Base-by-base conservation (phyloP, 2,888 invertebrate species). In the Tanytarsus gracilentus region DNA sequence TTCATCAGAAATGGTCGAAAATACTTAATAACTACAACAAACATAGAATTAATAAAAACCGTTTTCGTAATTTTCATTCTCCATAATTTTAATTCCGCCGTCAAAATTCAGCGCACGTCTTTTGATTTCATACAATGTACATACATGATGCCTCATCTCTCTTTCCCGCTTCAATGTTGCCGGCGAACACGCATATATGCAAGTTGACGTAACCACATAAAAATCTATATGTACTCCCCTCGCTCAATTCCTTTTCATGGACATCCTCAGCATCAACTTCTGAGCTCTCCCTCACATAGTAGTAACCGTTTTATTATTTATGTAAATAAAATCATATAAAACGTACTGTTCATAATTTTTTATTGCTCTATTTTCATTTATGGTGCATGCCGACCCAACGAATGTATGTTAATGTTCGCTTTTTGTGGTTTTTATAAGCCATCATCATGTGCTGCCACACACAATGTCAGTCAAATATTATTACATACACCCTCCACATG, bases 351-450 rank as follows among this genome's bases (percentile, higher is more conserved):
- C 33, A 56, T 56, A 56, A 56, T 56, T 56, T 56, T 56, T 56
- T 56, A 56, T 40, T 56, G 55, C 55, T 56, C 55, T 56, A 56
- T 56, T 56, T 56, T 56, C 55, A 56, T 56, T 56, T 56, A 56
- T 56, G 40, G 36, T 52, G 52, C n/a, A 52, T 29, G 55, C 18
- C 36, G 44, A 44, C 25, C 55, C 55, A 25, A 56, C 40, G 40
- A 33, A 44, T 44, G 44, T 44, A 44, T 44, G 44, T 44, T 44
- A 44, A 44, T 44, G 44, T 44, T 44, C 44, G 21, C 40, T 44
- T 44, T 44, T 44, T 44, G 44, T 44, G 21, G 44, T 23, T 44
- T 44, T 44, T 44, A 44, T 44, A 44, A 44, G 44, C 44, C 44
- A 44, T 44, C 44, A 44, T 44, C 44, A 44, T 44, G 44, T 44